phyloP scores from a whole-genome alignment of 1,140 invertebrate genomes.

The Hyposmocoma kahamanoa region DNA sequence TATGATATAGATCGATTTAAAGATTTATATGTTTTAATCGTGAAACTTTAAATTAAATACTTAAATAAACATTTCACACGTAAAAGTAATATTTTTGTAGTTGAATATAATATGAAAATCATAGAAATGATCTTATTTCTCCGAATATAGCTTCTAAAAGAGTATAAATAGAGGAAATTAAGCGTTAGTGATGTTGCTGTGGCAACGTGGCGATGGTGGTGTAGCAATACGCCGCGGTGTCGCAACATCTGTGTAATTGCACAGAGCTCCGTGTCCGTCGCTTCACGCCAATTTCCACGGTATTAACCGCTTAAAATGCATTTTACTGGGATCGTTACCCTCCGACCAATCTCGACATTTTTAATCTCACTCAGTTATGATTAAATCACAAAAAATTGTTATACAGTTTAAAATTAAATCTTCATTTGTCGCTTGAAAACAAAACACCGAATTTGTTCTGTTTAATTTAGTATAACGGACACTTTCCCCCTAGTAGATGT shows the following conservation, averaged over 20 bases:
- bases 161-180: conserved; percentile 38
- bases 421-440: no score
- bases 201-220: conserved; percentile 30
- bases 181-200: conserved; percentile 40
- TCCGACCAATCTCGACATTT: conserved; percentile 44
- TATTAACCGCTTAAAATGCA: conserved; percentile 60
- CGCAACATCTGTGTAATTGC: conserved; percentile 61
- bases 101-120: no score
- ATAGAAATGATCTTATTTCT: no score
- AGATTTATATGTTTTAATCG: no score
- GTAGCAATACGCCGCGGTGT: conserved; percentile 5
- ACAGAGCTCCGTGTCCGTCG: conserved; percentile 30
- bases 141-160: no score
- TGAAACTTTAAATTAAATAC: no score
- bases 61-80: no score
- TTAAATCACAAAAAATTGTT: conserved; percentile 3
- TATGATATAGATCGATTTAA: no score
- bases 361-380: conserved; percentile 18
- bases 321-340: conserved; percentile 51
- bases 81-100: no score
- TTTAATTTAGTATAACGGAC: no score
- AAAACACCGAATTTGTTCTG: no score
- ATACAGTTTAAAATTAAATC: conserved; percentile 12
- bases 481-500: no score
- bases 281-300: conserved; percentile 55